phyloP scores from a whole-genome alignment of 2,113 vertebrate genomes.

The Syrrhaptes paradoxus region DNA sequence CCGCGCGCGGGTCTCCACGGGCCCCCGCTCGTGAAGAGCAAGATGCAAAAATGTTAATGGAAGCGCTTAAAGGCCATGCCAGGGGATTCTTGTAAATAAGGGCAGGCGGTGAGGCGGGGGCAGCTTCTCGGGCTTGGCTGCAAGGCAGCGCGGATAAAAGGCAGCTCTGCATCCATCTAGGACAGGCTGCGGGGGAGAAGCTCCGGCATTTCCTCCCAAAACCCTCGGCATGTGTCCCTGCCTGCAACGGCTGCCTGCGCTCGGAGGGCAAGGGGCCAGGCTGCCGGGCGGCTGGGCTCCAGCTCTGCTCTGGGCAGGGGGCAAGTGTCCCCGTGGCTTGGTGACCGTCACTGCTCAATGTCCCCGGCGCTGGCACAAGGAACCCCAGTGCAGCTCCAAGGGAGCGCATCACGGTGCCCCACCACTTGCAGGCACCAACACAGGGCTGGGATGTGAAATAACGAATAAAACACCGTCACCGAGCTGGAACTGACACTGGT shows the following conservation, averaged over 20 bases:
- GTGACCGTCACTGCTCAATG: background rate
- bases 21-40: background rate
- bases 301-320: accelerated
- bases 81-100: constrained; percentile 7
- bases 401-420: too few relatives aligned
- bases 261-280: background rate
- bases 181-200: background rate
- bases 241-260: background rate
- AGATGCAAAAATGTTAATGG: constrained; percentile 22
- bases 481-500: background rate
- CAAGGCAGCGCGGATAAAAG: background rate
- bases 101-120: background rate
- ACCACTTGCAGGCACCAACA: background rate
- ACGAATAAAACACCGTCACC: background rate
- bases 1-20: background rate
- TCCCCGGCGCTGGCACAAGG: background rate
- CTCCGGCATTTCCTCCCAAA: background rate
- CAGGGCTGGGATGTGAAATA: background rate
- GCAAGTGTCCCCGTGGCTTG: accelerated
- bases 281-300: background rate
- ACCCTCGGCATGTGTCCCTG: background rate
- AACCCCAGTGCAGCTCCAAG: background rate
- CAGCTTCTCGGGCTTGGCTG: background rate
- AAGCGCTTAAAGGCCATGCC: background rate
- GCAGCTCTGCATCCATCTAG: background rate